These are phyloP conservation scores for Phalacrocorax aristotelis DNA, from an alignment of 2,113 vertebrate genomes.

Conservation along the genomic window DNA sequence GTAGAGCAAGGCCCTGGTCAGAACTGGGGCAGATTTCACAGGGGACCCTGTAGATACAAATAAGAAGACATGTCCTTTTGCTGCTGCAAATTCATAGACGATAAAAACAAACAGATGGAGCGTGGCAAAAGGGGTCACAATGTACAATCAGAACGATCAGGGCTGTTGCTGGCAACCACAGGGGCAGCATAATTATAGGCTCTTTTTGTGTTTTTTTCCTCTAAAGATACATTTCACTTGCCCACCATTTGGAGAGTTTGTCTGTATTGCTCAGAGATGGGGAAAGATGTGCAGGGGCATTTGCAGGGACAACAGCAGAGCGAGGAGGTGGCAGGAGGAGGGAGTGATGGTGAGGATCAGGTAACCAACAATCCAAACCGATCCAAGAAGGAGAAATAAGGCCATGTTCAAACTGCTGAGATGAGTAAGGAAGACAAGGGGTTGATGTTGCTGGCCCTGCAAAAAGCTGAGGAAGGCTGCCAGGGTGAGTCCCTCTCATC, in stretches of 20 bases:
- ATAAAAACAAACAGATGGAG: conserved; percentile 39
- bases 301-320: not conserved
- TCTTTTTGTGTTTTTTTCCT: accelerated
- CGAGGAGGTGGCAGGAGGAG: not conserved
- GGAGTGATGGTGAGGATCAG: not conserved
- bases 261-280: not conserved
- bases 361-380: not conserved
- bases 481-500: not conserved
- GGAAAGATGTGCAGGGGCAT: not conserved
- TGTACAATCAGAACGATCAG: not conserved
- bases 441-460: not conserved
- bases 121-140: conserved; percentile 18
- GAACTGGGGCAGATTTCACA: not conserved
- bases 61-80: not conserved
- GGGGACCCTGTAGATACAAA: not conserved
- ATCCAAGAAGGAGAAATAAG: not conserved
- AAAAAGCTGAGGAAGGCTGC: not conserved
- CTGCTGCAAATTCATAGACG: not conserved
- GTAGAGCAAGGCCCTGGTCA: not conserved
- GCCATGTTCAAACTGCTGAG: not conserved
- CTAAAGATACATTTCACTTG: not conserved
- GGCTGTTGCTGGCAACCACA: not conserved
- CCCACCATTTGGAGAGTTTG: not conserved
- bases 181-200: not conserved
- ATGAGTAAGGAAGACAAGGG: not conserved